Percentiles rank a stretch among this genome's conserved stretches.
Evolutionary conservation across 2,797 vertebrate species (phyloP).

Genomic region (Pteropus rufus): DNA sequence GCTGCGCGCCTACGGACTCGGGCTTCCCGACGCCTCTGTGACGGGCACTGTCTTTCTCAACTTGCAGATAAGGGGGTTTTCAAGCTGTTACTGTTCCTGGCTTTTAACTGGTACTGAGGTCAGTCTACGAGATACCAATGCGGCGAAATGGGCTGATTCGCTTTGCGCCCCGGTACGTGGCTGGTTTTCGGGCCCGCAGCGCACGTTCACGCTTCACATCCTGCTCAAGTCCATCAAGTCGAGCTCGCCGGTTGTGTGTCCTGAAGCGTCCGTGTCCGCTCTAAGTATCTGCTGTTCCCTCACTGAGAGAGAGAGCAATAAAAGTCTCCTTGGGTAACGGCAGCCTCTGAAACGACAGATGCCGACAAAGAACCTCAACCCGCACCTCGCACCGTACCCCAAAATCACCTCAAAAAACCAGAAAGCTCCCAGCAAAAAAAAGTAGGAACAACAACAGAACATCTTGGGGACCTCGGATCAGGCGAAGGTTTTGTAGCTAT

Average conservation of each 20-base stretch:
- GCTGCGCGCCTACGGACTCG: accelerated
- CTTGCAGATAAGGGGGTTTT: accelerated
- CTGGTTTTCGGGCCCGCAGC: not conserved
- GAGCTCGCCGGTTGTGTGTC: accelerated
- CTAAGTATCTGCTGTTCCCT: accelerated
- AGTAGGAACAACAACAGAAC: not conserved
- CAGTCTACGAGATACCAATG: accelerated
- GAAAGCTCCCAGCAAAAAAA: not conserved
- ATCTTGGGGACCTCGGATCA: not conserved
- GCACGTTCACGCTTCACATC: accelerated
- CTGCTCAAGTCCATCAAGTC: accelerated
- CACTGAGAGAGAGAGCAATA: accelerated
- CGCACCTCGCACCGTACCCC: no score
- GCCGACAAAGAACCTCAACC: no score
- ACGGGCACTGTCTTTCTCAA: not conserved
- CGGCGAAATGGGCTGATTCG: accelerated
- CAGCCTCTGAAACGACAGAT: no score
- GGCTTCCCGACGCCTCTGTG: accelerated
- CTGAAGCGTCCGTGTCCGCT: accelerated
- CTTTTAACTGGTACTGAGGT: not conserved
- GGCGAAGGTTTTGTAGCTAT: not conserved
- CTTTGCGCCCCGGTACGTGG: accelerated
- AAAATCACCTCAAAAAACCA: not conserved
- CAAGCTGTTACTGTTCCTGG: accelerated
- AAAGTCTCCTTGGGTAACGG: not conserved